Conservation (phyloP, 2,113 vertebrate species). For the Anas platyrhynchos region DNA sequence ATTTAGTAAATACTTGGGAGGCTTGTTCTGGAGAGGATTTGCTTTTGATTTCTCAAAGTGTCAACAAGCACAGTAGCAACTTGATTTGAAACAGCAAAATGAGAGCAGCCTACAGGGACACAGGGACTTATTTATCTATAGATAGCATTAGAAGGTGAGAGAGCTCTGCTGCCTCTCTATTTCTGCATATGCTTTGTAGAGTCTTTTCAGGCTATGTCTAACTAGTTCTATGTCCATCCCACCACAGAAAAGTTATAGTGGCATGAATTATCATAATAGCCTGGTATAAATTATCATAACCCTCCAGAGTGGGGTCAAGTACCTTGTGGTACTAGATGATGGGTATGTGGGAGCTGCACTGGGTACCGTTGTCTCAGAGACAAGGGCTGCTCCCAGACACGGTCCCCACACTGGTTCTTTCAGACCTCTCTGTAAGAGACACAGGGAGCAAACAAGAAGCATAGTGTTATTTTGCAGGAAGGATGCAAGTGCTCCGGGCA, state of each 20-base stretch:
- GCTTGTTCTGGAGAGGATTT: not conserved
- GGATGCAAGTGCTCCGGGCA: not conserved
- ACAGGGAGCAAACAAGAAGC: not conserved
- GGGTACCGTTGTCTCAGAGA: accelerated
- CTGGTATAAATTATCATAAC: no score
- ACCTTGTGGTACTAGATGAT: not conserved
- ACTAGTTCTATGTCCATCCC: not conserved
- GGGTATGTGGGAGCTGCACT: not conserved
- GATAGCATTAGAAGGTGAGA: not conserved
- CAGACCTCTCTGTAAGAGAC: not conserved
- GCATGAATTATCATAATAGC: no score
- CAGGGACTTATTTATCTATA: not conserved
- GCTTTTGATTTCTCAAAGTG: not conserved
- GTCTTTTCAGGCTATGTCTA: not conserved
- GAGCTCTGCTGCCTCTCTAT: not conserved
- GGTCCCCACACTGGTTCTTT: not conserved
- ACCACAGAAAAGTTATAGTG: not conserved
- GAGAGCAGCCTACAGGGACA: not conserved
- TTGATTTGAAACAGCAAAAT: not conserved
- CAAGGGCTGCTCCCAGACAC: not conserved
- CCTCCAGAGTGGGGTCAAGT: not conserved
- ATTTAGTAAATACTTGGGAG: not conserved
- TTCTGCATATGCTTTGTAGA: not conserved
- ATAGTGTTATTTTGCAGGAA: not conserved
- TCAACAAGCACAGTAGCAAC: not conserved